Base-by-base conservation (phyloP, 64 coral and sea anemone species). In the Trachythela sp. region DNA sequence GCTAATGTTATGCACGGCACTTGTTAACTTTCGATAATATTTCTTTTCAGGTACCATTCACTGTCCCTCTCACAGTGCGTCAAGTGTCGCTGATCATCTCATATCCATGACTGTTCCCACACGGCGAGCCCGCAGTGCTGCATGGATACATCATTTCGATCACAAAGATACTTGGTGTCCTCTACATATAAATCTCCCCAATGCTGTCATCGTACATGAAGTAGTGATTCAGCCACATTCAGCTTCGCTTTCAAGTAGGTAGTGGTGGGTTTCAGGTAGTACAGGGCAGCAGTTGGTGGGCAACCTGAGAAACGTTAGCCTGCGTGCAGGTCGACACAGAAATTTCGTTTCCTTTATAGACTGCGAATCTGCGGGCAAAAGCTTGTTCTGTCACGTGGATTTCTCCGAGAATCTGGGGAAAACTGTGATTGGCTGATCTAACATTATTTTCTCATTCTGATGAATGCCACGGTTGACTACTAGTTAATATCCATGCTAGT, bases 81-180 rank as follows among this genome's bases (percentile, higher is more conserved):
- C 87, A 3, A 89, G 93, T 86, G 88, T 88, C 52, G 85, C 93
- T 32, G 96, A 99, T 43, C 85, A 93, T 5, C 91, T 99, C 3
- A 87, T 99, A 11, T 94, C 94, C 38, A 89, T 87, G 15, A 84
- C 90, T 11, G 89, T 91, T 20, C 93, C 94, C 26, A 93, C 94
- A 48, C 88, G 96, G 13, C 91, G 96, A 34, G 94, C 93, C 29
- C 86, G 96, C 24, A 93, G 91, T 58, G 93, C 96, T 26, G 93
- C 93, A 13, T 99, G 96, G 96, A 93, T 93, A 13, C 94, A 95
- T 71, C 86, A 92, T 35, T 99, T 99, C 56, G 90, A 92, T 36
- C 80, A 89, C 22, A 89, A 90, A 22, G 96, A 99, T 64, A 89
- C 86, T n/a, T 99, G 96, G 96, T 94, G 93, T 83, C 88, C 89